phyloP scores from a whole-genome alignment of 2,888 invertebrate species.

The Epirrita christyi region DNA sequence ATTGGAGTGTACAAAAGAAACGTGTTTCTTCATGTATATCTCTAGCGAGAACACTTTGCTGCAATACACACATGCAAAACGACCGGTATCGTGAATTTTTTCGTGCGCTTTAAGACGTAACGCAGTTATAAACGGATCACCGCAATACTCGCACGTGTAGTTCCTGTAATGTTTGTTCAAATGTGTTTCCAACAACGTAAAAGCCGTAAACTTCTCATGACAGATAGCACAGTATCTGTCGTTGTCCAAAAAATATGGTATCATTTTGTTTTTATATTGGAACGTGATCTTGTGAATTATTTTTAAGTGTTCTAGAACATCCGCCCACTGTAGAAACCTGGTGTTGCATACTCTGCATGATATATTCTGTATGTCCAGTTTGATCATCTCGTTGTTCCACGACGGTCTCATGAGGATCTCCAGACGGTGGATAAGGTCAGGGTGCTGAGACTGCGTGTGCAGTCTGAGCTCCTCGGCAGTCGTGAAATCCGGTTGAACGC shows the following conservation, averaged over 20 bases:
- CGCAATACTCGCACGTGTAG: slow-evolving; percentile 65
- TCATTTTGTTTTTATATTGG: slow-evolving; percentile 52
- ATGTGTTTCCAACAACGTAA: slow-evolving; percentile 58
- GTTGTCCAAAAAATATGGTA: slow-evolving; percentile 53
- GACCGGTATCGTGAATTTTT: slow-evolving; percentile 68
- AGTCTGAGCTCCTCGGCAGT: slow-evolving; percentile 48
- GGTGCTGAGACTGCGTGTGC: slow-evolving; percentile 53
- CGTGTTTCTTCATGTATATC: slow-evolving; percentile 59
- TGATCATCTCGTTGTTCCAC: slow-evolving; percentile 60
- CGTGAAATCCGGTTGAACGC: slow-evolving; percentile 51
- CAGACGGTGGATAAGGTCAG: slow-evolving; percentile 41
- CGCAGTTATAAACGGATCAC: slow-evolving; percentile 55
- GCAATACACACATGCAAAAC: slow-evolving; percentile 70
- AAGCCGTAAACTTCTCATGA: slow-evolving; percentile 45
- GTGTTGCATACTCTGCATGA: slow-evolving; percentile 43
- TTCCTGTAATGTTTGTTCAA: slow-evolving; percentile 71
- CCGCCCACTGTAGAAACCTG: slow-evolving; percentile 52
- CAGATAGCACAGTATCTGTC: slow-evolving; percentile 59
- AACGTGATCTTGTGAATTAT: slow-evolving; percentile 48
- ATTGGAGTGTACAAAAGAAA: slow-evolving; percentile 50
- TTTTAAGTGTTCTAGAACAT: slow-evolving; percentile 59
- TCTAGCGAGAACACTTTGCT: slow-evolving; percentile 68
- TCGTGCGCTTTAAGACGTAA: slow-evolving; percentile 61
- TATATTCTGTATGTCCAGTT: slow-evolving; percentile 58
- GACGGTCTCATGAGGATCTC: slow-evolving; percentile 58